Conservation (phyloP, 2,888 invertebrate genomes). For the Rhagonycha fulva region DNA sequence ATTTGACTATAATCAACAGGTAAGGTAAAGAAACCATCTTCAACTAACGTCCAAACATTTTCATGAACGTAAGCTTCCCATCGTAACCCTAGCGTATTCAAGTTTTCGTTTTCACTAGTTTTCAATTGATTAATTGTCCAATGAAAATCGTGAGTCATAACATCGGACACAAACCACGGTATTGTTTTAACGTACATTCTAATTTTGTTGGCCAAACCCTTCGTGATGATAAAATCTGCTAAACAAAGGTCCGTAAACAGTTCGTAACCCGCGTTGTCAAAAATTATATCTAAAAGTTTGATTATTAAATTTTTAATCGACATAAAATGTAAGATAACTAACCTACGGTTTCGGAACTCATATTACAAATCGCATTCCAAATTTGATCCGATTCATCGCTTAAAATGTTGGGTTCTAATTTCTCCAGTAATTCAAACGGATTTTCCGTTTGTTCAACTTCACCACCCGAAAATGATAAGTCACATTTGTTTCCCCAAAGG, state of each 20-base stretch:
- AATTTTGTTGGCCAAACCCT: slow-evolving; percentile 66
- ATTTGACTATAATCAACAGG: slow-evolving; percentile 81
- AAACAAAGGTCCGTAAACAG: slow-evolving; percentile 87
- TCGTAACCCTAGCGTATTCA: slow-evolving; percentile 57
- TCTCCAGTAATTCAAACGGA: slow-evolving; percentile 61
- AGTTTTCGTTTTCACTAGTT: slow-evolving; percentile 39
- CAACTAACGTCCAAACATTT: slow-evolving; percentile 58
- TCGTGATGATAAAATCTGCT: slow-evolving; percentile 75
- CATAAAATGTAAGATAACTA: neutral
- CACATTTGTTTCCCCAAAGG: slow-evolving; percentile 95
- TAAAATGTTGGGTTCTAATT: slow-evolving; percentile 63
- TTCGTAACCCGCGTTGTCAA: slow-evolving; percentile 96
- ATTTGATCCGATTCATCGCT: slow-evolving; percentile 63
- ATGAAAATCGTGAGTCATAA: slow-evolving; percentile 73
- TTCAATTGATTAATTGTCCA: slow-evolving; percentile 65
- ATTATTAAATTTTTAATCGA: neutral
- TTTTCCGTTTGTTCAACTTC: slow-evolving; percentile 62
- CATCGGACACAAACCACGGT: slow-evolving; percentile 97
- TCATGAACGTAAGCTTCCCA: slow-evolving; percentile 64
- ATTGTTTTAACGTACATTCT: slow-evolving; percentile 84
- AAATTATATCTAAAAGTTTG: slow-evolving; percentile 67
- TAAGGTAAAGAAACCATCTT: slow-evolving; percentile 84
- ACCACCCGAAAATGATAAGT: slow-evolving; percentile 84
- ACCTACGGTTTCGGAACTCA: slow-evolving; percentile 37
- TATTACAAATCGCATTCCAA: slow-evolving; percentile 57